Base-by-base conservation (phyloP, 2,797 vertebrate genomes). In the Nothura maculosa region DNA sequence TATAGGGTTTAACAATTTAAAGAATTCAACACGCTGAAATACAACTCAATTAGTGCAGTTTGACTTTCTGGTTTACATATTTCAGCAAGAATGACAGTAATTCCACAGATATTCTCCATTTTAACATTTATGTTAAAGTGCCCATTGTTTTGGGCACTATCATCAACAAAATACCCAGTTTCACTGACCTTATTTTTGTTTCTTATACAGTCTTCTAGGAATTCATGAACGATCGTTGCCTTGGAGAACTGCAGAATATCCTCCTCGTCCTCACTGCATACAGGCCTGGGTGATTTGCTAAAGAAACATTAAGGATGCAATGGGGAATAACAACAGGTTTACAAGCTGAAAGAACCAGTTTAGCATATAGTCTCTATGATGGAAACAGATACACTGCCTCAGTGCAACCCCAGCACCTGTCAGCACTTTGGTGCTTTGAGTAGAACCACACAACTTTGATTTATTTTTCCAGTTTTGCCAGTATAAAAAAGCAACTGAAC, bases 261-360 rank as follows among this genome's bases (percentile, higher is more conserved):
- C 75, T 97, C 96, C 20, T 79, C 5, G 7, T 84, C 95, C 68
- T 94, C 93, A 52, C 81, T 96, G 36, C 93, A 92, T 76, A 97
- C 97, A 63, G 98, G 98, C 48, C 97, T 97, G 28, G 97, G 98
- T 90, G 97, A 87, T 82, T 98, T 98, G 91, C 98, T 98, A 89
- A 80, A 96, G 68, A 69, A 22, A 86, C 94, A 55, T 89, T 6
- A 80, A 89, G 70, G 27, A 74, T 24, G 30, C 5, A 55, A 36
- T 2, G 1, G 21, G 76, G 40, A 57, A 42, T 8, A 67, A 45
- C 0, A 85, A 62, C 6, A 50, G 17, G 34, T 57, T 76, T 67
- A 47, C 18, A 57, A 72, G 40, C 17, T 3, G 25, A 24, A 55
- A n/a, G 2, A 52, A 47, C 28, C 36, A 10, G 1, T 73, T 73